Evolutionary conservation across 2,797 vertebrate species (phyloP).

Genomic region (Dallia pectoralis): DNA sequence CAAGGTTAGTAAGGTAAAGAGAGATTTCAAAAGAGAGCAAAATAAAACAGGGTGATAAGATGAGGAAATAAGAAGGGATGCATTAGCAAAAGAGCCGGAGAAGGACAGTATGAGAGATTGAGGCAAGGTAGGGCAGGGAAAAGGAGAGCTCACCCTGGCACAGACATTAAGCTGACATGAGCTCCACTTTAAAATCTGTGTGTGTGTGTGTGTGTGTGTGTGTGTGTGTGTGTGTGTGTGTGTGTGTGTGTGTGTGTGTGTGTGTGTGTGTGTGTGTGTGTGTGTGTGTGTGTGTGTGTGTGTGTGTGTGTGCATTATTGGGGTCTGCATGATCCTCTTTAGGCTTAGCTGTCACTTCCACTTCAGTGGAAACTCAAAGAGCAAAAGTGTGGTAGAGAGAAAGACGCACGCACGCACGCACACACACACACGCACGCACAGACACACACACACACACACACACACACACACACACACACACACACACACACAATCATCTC

Average conservation of each 20-base stretch:
- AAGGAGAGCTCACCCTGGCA: not conserved
- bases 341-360: not conserved
- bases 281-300: not conserved
- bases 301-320: not conserved
- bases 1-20: constrained; percentile 25
- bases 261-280: not conserved
- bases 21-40: not conserved
- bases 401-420: not conserved
- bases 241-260: constrained; percentile 3
- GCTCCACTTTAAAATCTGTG: not conserved
- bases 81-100: constrained; percentile 20
- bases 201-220: not conserved
- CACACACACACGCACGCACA: not conserved
- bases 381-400: not conserved
- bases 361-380: constrained; percentile 1
- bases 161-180: constrained; percentile 24
- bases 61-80: constrained; percentile 18
- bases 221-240: constrained; percentile 1
- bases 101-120: constrained; percentile 19
- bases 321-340: constrained; percentile 8
- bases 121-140: constrained; percentile 8
- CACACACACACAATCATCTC: not conserved
- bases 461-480: too few relatives aligned
- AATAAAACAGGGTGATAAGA: constrained; percentile 21
- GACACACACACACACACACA: constrained; percentile 1